Conservation (phyloP, 2,888 invertebrate species). For the Cantharis rufa region DNA sequence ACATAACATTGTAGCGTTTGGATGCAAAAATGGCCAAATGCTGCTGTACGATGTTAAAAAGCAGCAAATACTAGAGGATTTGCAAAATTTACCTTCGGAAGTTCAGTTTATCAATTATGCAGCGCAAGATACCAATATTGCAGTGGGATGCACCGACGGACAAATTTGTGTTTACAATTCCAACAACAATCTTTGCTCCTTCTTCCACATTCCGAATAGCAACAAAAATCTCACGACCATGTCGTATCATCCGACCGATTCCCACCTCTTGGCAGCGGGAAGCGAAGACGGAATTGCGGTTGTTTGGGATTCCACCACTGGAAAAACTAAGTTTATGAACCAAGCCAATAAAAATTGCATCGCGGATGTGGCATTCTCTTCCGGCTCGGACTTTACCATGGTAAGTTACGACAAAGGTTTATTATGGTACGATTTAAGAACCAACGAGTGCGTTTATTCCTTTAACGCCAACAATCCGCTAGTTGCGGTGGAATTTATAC, state of each 20-base stretch:
- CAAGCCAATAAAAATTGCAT: constrained; percentile 24
- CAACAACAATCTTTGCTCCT: constrained; percentile 25
- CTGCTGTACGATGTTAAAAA: constrained; percentile 40
- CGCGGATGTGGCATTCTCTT: constrained; percentile 33
- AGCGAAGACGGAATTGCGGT: constrained; percentile 38
- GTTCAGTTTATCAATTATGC: constrained; percentile 44
- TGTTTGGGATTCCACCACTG: constrained; percentile 36
- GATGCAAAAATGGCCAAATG: constrained; percentile 41
- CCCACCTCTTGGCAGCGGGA: constrained; percentile 34
- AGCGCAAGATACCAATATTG: constrained; percentile 40
- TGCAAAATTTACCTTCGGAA: constrained; percentile 33
- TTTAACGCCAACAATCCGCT: constrained; percentile 30
- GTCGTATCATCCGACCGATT: constrained; percentile 31
- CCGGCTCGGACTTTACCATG: constrained; percentile 25
- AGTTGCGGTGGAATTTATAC: constrained; percentile 36
- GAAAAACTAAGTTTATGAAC: constrained; percentile 17
- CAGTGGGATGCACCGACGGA: constrained; percentile 37
- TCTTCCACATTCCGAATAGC: constrained; percentile 33
- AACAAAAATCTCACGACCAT: constrained; percentile 33
- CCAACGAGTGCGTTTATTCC: constrained; percentile 25
- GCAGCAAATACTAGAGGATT: constrained; percentile 31
- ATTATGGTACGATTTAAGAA: constrained; percentile 35
- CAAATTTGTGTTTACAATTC: constrained; percentile 38
- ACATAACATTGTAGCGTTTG: constrained; percentile 39
- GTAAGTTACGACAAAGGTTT: constrained; percentile 35